Conservation (phyloP, 2,797 vertebrate genomes). For the Halcyon leucocephala region DNA sequence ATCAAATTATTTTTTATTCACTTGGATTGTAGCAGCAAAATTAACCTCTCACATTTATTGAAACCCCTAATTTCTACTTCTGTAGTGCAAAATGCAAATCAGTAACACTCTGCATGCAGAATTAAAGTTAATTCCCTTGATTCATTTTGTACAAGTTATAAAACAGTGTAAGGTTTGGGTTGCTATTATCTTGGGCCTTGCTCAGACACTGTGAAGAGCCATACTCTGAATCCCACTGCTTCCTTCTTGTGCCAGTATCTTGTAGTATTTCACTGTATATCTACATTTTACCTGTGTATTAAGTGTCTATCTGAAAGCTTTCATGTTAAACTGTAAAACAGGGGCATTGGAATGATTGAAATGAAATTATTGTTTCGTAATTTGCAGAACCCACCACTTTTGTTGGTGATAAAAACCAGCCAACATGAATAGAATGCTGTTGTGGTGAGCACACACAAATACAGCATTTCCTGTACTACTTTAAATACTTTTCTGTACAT, state of each 20-base stretch:
- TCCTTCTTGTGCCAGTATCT: background rate
- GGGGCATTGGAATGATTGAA: background rate
- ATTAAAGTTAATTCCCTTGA: background rate
- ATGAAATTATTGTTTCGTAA: background rate
- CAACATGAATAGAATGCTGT: background rate
- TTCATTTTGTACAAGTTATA: background rate
- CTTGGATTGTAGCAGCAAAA: background rate
- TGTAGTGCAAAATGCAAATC: background rate
- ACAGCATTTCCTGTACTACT: background rate
- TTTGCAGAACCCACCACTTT: background rate
- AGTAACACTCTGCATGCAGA: background rate
- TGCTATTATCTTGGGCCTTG: background rate
- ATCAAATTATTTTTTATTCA: background rate
- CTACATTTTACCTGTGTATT: background rate
- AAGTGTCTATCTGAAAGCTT: background rate
- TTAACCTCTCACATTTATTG: background rate
- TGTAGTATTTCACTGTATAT: background rate
- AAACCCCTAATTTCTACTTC: background rate
- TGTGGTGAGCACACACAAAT: background rate
- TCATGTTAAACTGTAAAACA: background rate
- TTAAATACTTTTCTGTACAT: background rate
- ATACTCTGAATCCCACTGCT: background rate
- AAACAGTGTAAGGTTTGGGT: background rate
- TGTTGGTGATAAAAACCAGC: background rate
- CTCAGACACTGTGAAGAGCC: background rate